Percentiles rank a stretch among this genome's conserved stretches.
Evolutionary conservation across 2,797 vertebrate species (phyloP).

Genomic region (Pipistrellus nathusii): DNA sequence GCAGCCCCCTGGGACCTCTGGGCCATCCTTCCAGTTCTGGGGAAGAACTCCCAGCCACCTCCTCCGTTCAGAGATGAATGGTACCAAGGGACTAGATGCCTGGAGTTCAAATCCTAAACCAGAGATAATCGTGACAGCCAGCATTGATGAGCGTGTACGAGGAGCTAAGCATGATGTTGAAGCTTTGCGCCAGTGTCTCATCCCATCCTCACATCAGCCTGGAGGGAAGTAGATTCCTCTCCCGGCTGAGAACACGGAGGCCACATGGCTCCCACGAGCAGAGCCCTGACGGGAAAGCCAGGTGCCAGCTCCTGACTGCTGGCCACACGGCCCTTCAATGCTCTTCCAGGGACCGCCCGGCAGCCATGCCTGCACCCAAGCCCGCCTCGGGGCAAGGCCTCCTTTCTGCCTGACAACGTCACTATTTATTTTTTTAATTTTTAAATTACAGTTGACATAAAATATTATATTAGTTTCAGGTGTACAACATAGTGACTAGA

Average conservation of each 20-base stretch:
- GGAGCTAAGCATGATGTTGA: not conserved
- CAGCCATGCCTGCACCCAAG: not conserved
- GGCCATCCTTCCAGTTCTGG: too few species aligned
- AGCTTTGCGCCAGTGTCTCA: not conserved
- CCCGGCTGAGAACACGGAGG: not conserved
- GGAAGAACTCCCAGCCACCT: not conserved
- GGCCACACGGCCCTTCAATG: fast-evolving
- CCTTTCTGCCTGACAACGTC: not conserved
- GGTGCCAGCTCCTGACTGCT: not conserved
- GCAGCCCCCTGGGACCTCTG: too few species aligned
- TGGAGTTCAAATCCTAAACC: not conserved
- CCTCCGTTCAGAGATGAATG: not conserved
- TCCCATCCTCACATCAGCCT: not conserved
- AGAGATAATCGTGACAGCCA: not conserved
- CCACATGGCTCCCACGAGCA: not conserved
- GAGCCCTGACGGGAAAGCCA: not conserved
- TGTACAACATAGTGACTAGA: not conserved
- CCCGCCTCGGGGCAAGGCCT: not conserved
- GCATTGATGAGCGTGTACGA: not conserved
- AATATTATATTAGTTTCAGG: not conserved
- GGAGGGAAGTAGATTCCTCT: not conserved
- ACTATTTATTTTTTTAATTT: not conserved
- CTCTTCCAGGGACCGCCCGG: not conserved
- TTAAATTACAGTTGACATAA: not conserved
- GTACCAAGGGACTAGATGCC: not conserved